Evolutionary conservation across 2,113 vertebrate genomes (phyloP), one percentile per base, ranked within the genome.

Genomic region (Catharus fuscescens): DNA sequence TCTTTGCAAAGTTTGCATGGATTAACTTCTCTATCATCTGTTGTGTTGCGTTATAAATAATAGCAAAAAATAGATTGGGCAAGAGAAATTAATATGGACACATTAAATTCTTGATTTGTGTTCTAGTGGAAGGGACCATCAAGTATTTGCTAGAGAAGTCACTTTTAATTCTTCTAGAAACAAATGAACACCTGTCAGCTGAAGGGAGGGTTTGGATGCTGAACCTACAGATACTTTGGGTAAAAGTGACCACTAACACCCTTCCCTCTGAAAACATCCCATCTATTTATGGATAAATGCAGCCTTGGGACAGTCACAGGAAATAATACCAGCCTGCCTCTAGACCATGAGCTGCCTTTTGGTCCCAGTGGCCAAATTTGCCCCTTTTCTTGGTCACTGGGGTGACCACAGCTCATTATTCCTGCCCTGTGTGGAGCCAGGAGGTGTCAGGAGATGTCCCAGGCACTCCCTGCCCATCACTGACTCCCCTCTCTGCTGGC

Each of bases 261-360:
- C 14, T 90, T 94, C 50, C 34, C 17, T 80, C 47, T 88, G 80
- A 93, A 90, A 80, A 85, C 67, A 91, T 78, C 52, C 4, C 3
- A 2, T 62, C 59, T 92, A 44, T 97, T 96, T 91, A 48, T 92
- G 85, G 79, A 80, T 88, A 93, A 95, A 82, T 88, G 59, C 38
- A 83, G 79, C 80, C 56, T 88, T 73, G 85, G 82, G 91, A 77
- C 67, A 42, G 54, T 56, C 48, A 17, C 59, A 90, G 85, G 85
- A 91, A 94, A 95, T 81, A 87, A 81, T 36, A 67, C 29, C 73
- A 6, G 0, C 23, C 54, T 80, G 52, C 60, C 44, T 78, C 67
- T 60, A 47, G 77, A 76, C 53, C 18, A 3, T 79, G 44, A 82
- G 47, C 78, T 2, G 4, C 59, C 64, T 88, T 54, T 73, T 50